Evolutionary conservation across 2,797 vertebrate species (phyloP), one percentile per base, ranked within the genome.

Genomic region (Xyrichtys novacula): DNA sequence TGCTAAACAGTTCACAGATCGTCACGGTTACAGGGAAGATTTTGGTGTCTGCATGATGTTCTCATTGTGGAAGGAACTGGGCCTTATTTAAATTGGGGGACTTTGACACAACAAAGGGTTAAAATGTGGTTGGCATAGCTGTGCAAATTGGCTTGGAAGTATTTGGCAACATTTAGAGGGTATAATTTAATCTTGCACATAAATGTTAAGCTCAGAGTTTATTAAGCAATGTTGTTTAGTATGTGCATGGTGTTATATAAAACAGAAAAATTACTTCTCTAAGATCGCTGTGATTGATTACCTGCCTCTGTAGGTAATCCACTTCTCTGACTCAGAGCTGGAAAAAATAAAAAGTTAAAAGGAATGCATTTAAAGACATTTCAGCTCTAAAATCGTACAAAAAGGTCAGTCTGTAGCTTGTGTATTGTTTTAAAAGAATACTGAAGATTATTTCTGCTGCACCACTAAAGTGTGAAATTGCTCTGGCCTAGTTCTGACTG

Each of bases 161-260:
- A 7, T 69, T 67, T 79, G 74, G 78, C 56, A 70, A 62, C 36
- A 11, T 44, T 12, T n/a, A 19, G 25, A 12, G 17, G 53, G 20
- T 31, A 5, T 1, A 44, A 39, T 7, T 7, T 42, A 29, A 44
- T 71, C 25, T 43, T 48, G 4, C 17, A 53, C 49, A 36, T 26
- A 34, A 56, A 59, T 47, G 29, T 46, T 36, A 10, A 39, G 28
- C 8, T 14, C 20, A 0, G 11, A 1, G 7, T 61, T 31, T 46
- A 65, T 46, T 28, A 22, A 16, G 12, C 8, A 19, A 61, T 50
- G 11, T 12, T 38, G 52, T 63, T 12, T 17, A 36, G 1, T 23
- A 10, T 11, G 29, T 50, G 6, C 17, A 46, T 10, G n/a, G 7
- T 0, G 1, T 59, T 52, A 39, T 3, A 19, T 26, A 38, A 56